Base-by-base conservation (phyloP, 1,140 invertebrate species). In the Cyphomyrmex costatus region DNA sequence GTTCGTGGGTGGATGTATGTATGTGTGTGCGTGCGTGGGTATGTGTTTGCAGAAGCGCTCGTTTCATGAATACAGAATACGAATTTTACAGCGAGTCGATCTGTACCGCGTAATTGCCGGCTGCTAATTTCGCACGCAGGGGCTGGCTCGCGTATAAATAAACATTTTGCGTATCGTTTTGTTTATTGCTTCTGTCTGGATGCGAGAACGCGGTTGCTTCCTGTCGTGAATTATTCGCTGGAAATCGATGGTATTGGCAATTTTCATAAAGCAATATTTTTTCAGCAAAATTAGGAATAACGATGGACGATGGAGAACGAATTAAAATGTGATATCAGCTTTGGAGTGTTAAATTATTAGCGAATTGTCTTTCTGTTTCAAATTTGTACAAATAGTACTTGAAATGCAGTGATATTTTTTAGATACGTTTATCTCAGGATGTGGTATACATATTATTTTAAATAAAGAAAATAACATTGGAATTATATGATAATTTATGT, bases 121-220 rank as follows among this genome's bases (percentile, higher is more conserved):
- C 4, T 53, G 51, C 36, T 49, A 60, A 83, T 73, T 46, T 49
- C 36, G 24, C 24, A 19, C 53, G 12, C 24, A 7, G 30, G 12
- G 16, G n/a, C 30, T 10, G 51, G 74, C 46, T 30, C 53, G 58
- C 24, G 68, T 88, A 89, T 89, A 88, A 89, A 86, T 88, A 86
- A 80, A 60, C 24, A 21, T 74, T 58, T 74, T 70, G 33, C 73
- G 74, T n/a, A 85, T 58, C 51, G 58, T 76, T 88, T 76, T 78
- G 73, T 89, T 88, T 88, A 88, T 85, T 76, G 60, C 27, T 70
- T 8, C 4, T 12, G 10, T 3, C 16, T 16, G 8, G 27, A 3
- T 7, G 8, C 14, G 12, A n/a, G 27, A 65, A 10, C 42, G 60
- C 27, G 12, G n/a, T 14, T 42, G 27, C 12, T 58, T 12, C 16